Conservation (phyloP, 2,113 vertebrate species). For the Psophia crepitans region DNA sequence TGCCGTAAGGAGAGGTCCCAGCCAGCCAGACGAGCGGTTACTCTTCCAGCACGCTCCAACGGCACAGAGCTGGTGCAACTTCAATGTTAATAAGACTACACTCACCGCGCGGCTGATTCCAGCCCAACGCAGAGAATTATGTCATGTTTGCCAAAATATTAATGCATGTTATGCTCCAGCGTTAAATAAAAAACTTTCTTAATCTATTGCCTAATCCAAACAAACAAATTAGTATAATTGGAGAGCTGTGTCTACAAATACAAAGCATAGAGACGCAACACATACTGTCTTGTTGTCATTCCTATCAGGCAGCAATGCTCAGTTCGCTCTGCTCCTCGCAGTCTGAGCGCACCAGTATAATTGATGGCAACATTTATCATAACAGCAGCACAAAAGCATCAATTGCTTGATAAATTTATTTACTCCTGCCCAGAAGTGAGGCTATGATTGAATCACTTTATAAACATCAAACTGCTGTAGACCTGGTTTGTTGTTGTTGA, state of each 20-base stretch:
- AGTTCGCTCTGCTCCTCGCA: background rate
- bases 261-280: background rate
- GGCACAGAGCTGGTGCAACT: background rate
- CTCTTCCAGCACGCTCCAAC: background rate
- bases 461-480: constrained; percentile 50
- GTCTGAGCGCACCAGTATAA: constrained; percentile 33
- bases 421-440: constrained; percentile 56
- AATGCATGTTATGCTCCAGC: background rate
- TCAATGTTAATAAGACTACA: background rate
- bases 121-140: background rate
- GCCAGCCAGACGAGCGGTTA: accelerated
- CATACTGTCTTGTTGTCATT: constrained; percentile 36
- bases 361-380: constrained; percentile 64
- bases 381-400: constrained; percentile 54
- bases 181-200: constrained; percentile 31
- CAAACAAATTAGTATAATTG: constrained; percentile 65
- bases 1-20: background rate
- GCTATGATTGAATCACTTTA: constrained; percentile 51
- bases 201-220: constrained; percentile 49
- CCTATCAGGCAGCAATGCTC: constrained; percentile 22
- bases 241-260: constrained; percentile 1
- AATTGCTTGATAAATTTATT: constrained; percentile 66
- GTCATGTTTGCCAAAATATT: constrained; percentile 28
- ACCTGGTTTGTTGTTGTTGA: background rate
- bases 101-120: background rate